phyloP scores from a whole-genome alignment of 2,888 invertebrate genomes.

The Brachypalpus laphriformis region DNA sequence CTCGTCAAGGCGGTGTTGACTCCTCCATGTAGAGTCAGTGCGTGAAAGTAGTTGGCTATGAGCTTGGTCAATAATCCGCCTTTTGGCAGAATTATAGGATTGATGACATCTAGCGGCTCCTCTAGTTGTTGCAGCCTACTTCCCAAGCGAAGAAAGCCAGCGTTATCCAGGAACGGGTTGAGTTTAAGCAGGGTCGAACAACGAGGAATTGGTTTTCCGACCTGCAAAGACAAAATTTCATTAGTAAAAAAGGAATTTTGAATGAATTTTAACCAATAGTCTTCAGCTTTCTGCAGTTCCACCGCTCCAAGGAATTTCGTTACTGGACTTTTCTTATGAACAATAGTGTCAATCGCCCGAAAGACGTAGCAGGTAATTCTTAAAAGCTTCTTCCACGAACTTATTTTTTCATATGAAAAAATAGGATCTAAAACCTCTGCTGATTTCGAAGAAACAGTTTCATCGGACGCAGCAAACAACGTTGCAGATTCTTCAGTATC shows the following conservation, averaged over 20 bases:
- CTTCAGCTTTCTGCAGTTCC: slow-evolving; percentile 20
- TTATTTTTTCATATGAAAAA: not conserved
- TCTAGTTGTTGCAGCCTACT: too few relatives aligned
- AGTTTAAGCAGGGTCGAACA: too few relatives aligned
- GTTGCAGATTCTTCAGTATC: not conserved
- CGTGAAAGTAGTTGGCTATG: not conserved
- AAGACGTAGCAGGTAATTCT: not conserved
- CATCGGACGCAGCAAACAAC: not conserved
- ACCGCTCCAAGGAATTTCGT: slow-evolving; percentile 12
- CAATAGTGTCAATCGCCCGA: not conserved
- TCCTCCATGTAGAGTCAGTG: slow-evolving; percentile 21
- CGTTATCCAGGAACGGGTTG: too few relatives aligned
- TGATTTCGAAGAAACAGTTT: not conserved
- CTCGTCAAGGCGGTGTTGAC: slow-evolving; percentile 12
- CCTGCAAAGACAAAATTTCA: too few relatives aligned
- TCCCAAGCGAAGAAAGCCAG: too few relatives aligned
- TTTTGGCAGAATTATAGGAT: slow-evolving; percentile 32
- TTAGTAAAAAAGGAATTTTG: not conserved
- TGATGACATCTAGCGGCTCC: not conserved
- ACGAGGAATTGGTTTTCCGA: too few relatives aligned
- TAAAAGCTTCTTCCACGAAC: slow-evolving; percentile 7
- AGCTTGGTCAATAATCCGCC: not conserved
- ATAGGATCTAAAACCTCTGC: not conserved
- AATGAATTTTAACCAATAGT: slow-evolving; percentile 25
- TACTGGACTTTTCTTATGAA: not conserved